phyloP scores from a whole-genome alignment of 2,888 invertebrate genomes.

The Neoscelio sp. region DNA sequence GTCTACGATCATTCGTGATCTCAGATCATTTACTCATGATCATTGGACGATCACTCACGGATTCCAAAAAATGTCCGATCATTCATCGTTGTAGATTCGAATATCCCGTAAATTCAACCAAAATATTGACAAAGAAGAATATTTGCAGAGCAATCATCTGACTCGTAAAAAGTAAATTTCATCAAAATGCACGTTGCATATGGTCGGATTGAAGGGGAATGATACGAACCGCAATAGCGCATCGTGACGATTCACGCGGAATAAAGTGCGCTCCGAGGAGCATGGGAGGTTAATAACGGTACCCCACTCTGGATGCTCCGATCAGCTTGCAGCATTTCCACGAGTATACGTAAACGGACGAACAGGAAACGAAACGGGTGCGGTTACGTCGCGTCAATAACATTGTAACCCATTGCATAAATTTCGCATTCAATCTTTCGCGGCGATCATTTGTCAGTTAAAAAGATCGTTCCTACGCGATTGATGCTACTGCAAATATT shows the following conservation, averaged over 20 bases:
- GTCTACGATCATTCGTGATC: too few relatives aligned
- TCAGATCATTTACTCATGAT: too few relatives aligned
- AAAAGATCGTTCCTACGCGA: slow-evolving; percentile 17
- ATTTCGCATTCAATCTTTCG: slow-evolving; percentile 29
- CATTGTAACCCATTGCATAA: slow-evolving; percentile 43
- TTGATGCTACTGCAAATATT: not conserved
- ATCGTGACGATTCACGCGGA: slow-evolving; percentile 27
- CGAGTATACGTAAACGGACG: slow-evolving; percentile 59
- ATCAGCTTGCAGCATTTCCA: slow-evolving; percentile 39
- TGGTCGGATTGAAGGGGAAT: slow-evolving; percentile 10
- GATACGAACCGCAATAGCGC: not conserved
- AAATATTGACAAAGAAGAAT: too few relatives aligned
- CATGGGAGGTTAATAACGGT: slow-evolving; percentile 69
- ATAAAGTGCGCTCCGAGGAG: slow-evolving; percentile 38
- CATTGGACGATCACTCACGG: too few relatives aligned
- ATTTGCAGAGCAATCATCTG: too few relatives aligned
- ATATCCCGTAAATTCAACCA: too few relatives aligned
- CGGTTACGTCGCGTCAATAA: slow-evolving; percentile 61
- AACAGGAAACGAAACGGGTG: slow-evolving; percentile 62
- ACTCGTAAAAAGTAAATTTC: too few relatives aligned
- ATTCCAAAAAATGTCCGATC: too few relatives aligned
- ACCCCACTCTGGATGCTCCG: slow-evolving; percentile 55
- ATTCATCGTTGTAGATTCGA: too few relatives aligned
- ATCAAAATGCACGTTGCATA: too few relatives aligned
- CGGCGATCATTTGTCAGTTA: slow-evolving; percentile 36